phyloP scores from a whole-genome alignment of 2,888 invertebrate species.

The Diaprepes abbreviatus region DNA sequence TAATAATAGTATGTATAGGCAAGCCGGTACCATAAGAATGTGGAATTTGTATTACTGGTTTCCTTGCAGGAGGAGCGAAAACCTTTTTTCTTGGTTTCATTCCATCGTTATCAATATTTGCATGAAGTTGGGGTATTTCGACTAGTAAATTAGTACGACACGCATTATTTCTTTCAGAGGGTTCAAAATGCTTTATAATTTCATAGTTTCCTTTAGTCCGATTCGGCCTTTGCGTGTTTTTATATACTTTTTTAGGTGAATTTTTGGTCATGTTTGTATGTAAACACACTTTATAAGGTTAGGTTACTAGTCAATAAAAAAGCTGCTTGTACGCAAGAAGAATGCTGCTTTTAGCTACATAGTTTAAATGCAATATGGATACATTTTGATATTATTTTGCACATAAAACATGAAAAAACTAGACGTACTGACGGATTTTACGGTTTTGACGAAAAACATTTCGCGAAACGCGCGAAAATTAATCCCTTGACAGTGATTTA shows the following conservation, averaged over 20 bases:
- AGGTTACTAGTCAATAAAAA: not conserved
- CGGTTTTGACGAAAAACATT: slow-evolving; percentile 10
- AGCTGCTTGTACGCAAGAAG: not conserved
- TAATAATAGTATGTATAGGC: not conserved
- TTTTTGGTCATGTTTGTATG: slow-evolving; percentile 21
- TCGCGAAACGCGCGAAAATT: slow-evolving; percentile 13
- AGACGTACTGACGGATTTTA: not conserved
- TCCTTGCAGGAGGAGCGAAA: not conserved
- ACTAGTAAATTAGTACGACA: slow-evolving; percentile 7
- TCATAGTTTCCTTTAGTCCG: slow-evolving; percentile 6
- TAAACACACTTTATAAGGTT: slow-evolving; percentile 1
- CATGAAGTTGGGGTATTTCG: slow-evolving; percentile 24
- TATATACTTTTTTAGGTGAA: slow-evolving; percentile 24
- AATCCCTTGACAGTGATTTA: slow-evolving; percentile 4
- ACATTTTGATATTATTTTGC: not conserved
- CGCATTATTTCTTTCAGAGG: not conserved
- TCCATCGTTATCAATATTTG: slow-evolving; percentile 9
- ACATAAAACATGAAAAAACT: not conserved
- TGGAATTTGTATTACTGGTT: not conserved
- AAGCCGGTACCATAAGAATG: not conserved
- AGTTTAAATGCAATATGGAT: not conserved
- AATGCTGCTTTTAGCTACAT: slow-evolving; percentile 15
- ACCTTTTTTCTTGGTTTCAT: not conserved
- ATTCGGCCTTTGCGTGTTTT: slow-evolving; percentile 23
- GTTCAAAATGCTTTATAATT: slow-evolving; percentile 33